Percentiles rank a stretch among this genome's conserved stretches.
phyloP scores from a whole-genome alignment of 2,113 vertebrate genomes.

The Oncorhynchus tshawytscha region DNA sequence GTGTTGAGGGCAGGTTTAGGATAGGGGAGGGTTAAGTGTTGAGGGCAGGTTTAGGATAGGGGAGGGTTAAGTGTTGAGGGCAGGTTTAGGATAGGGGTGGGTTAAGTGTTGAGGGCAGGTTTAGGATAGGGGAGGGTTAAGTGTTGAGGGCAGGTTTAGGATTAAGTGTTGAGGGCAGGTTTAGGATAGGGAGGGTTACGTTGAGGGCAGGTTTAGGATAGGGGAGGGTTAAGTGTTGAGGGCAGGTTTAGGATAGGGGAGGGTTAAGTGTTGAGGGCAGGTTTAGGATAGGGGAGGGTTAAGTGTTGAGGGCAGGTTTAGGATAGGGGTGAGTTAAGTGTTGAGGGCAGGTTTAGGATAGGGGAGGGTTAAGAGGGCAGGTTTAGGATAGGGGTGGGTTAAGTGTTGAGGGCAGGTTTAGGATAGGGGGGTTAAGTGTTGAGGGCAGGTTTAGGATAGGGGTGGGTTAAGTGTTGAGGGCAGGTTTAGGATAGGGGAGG shows the following conservation, averaged over 20 bases:
- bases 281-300: neutral
- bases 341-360: neutral
- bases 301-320: neutral
- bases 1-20: neutral
- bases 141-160: neutral
- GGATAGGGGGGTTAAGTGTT: no score
- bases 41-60: neutral
- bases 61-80: fast-evolving
- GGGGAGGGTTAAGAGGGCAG: neutral
- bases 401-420: neutral
- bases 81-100: neutral
- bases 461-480: no score
- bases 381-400: neutral
- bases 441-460: no score
- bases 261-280: no score
- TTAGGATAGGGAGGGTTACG: neutral
- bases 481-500: no score
- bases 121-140: neutral
- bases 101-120: neutral
- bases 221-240: no score
- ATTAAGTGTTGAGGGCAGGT: neutral
- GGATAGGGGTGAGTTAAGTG: neutral
- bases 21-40: neutral
- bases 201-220: neutral
- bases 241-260: neutral